Percentiles rank a stretch among this genome's conserved stretches.
Evolutionary conservation across 2,113 vertebrate species (phyloP).

Genomic region (Alces alces): DNA sequence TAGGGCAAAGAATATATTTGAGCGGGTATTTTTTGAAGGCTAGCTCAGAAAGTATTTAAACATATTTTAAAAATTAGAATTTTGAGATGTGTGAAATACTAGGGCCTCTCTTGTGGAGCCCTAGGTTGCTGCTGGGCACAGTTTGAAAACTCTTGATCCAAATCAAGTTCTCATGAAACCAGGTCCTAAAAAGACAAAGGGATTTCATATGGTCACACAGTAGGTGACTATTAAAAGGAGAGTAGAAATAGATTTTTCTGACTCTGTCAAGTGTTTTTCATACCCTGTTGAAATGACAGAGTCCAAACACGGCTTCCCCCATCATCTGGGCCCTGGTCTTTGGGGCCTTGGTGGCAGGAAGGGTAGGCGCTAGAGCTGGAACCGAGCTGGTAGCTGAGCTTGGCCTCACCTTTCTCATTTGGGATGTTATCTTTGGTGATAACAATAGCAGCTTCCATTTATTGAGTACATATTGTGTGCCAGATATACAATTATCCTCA

Average conservation of each 20-base stretch:
- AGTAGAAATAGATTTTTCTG: background rate
- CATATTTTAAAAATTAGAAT: background rate
- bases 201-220: background rate
- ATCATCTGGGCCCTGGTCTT: background rate
- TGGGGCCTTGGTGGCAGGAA: background rate
- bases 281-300: background rate
- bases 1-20: background rate
- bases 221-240: background rate
- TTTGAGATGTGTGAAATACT: background rate
- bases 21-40: background rate
- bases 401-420: background rate
- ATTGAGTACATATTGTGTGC: background rate
- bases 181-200: background rate
- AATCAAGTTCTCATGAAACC: background rate
- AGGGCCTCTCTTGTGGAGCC: background rate
- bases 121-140: background rate
- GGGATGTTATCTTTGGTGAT: background rate
- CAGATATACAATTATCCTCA: background rate
- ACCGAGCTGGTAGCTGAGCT: background rate
- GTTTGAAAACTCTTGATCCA: background rate
- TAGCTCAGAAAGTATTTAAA: background rate
- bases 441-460: background rate
- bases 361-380: background rate
- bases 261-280: background rate
- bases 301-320: no score